A percentile compares a stretch with the other conserved stretches of the same genome.
These are phyloP conservation scores for Trachelipus rathkii DNA, from an alignment of 1,140 invertebrate species.

Conservation along the genomic window DNA sequence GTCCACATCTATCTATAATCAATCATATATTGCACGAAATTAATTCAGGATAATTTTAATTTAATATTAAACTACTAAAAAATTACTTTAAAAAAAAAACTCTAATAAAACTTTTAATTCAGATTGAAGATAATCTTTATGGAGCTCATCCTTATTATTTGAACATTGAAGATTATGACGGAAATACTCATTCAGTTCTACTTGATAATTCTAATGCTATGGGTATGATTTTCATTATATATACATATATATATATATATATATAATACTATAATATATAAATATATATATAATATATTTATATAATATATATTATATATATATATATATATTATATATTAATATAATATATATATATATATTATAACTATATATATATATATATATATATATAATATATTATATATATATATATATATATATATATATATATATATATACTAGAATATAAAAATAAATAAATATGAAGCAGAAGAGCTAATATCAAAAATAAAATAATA, in stretches of 20 bases:
- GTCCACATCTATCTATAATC: no score
- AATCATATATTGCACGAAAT: no score
- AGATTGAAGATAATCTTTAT: conserved; percentile 51
- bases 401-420: no score
- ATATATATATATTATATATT: neutral
- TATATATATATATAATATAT: no score
- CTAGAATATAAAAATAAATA: no score
- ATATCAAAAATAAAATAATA: no score
- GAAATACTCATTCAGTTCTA: conserved; percentile 53
- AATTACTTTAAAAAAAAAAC: neutral
- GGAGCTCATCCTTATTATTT: conserved; percentile 60
- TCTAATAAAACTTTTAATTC: neutral
- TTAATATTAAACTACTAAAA: no score
- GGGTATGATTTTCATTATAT: conserved; percentile 38
- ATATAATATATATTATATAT: neutral
- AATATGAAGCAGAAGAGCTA: no score
- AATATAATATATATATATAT: no score
- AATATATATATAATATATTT: neutral
- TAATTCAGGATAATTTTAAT: no score
- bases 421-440: no score
- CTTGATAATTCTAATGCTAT: conserved; percentile 56
- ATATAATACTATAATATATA: neutral
- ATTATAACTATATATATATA: no score
- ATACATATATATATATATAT: neutral
- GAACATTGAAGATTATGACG: conserved; percentile 54